Evolutionary conservation across 35 echinoderm and acorn worm species (phyloP).

Genomic region (Strongylocentrotus purpuratus): DNA sequence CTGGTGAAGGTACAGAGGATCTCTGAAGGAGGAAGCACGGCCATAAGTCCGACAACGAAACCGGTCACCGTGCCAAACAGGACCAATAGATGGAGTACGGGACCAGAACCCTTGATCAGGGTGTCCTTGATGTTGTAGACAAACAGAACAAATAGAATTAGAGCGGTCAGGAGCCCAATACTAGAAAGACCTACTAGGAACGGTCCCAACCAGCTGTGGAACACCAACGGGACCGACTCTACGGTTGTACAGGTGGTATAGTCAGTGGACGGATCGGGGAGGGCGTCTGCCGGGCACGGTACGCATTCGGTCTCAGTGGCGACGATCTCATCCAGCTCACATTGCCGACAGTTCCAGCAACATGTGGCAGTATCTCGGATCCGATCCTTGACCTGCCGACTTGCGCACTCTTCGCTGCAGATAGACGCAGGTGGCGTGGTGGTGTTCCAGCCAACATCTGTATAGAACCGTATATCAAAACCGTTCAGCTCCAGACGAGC

Average conservation of each 20-base stretch:
- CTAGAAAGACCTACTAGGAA: conserved; percentile 39
- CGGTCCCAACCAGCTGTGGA: conserved; percentile 40
- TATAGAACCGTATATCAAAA: conserved; percentile 51
- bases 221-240: conserved; percentile 43
- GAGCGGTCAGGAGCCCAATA: conserved; percentile 46
- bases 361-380: conserved; percentile 48
- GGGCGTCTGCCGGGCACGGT: conserved; percentile 53
- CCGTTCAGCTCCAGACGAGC: conserved; percentile 29
- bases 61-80: conserved; percentile 44
- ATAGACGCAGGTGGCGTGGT: conserved; percentile 53
- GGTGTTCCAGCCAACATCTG: conserved; percentile 12
- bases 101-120: conserved; percentile 54
- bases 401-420: conserved; percentile 73
- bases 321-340: conserved; percentile 48
- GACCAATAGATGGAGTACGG: conserved; percentile 51
- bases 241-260: conserved; percentile 59
- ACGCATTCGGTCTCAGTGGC: conserved; percentile 59
- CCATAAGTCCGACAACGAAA: conserved; percentile 46
- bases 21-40: conserved; percentile 34
- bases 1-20: conserved; percentile 60
- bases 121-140: conserved; percentile 54
- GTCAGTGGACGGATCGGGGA: conserved; percentile 57
- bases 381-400: conserved; percentile 38
- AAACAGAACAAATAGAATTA: conserved; percentile 34
- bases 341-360: conserved; percentile 72